Base-by-base conservation (phyloP, 2,797 vertebrate genomes). In the Neomorphus geoffroyi region DNA sequence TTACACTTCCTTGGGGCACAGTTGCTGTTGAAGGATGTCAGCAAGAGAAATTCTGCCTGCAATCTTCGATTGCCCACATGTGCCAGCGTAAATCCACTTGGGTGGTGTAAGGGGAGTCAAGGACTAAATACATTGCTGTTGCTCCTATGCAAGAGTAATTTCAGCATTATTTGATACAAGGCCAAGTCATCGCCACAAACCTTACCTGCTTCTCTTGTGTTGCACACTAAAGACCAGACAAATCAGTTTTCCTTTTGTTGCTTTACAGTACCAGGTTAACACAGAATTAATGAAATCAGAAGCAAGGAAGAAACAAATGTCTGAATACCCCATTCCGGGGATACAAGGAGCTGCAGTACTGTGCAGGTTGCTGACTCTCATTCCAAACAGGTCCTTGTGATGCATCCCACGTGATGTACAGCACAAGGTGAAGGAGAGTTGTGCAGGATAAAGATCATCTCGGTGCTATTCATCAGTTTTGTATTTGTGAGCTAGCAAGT, bases 211-310 rank as follows among this genome's bases (percentile, higher is more conserved):
- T 92, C 24, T 2, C 7, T 79, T 9, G 22, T 48, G 81, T 92
- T 86, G 18, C 35, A 43, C 10, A 1, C 54, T 32, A 43, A 33
- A 28, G 56, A 26, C 30, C 37, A 58, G 37, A 81, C 39, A 72
- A 88, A 86, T 66, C 43, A 32, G 0, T 81, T 86, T 92, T 93
- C 33, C 43, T 92, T 66, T 15, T 6, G 27, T 79, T 93, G 19
- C 37, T 62, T 92, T 46, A 45, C 22, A 79, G 35, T 27, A 58
- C 11, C 17, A 62, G 30, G 22, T 92, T 87, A 91, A 51, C 54
- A 66, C 9, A 35, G 32, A 61, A 30, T 61, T 87, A 82, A 91
- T 91, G 22, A 89, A 90, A 79, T 65, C 69, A 77, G 66, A 61
- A 70, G 8, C 41, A 58, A 66, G 92, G 19, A 77, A 86, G 32